Evolutionary conservation across 2,113 vertebrate genomes (phyloP), one percentile per base, ranked within the genome.

Genomic region (Engystomops pustulosus): DNA sequence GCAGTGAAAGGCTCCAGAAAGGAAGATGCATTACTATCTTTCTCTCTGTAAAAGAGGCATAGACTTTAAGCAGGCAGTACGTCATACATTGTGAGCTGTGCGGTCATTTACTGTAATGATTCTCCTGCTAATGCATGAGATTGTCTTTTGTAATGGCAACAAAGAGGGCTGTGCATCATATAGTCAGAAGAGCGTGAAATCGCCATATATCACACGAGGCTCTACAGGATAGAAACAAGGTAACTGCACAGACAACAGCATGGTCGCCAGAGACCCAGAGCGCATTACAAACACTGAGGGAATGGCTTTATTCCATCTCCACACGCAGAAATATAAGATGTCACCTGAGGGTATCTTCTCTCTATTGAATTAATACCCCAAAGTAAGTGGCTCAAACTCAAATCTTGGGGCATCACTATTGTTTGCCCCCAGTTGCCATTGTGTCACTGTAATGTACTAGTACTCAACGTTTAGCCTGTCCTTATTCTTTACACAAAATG

Each of bases 91-190:
- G 65, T 38, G 34, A 36, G 49, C 45, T 32, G 38, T 32, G n/a
- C 32, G 45, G 78, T 12, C 62, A 27, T 81, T 70, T 55, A 47
- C 62, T 20, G 49, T n/a, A 81, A 80, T 68, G n/a, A 49, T 69
- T 80, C 78, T 67, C 20, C 44, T 49, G 41, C 7, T 70, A 70
- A 69, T 49, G 3, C 47, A 53, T 38, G 25, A 34, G 47, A 81
- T 70, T 69, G 79, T 49, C 65, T 70, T 38, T 32, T 25, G 34
- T 41, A 81, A 60, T 12, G 15, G 49, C 18, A n/a, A 53, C 41
- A 68, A 55, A 70, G 79, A 70, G 79, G 68, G 20, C 20, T 23
- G 47, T 70, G 79, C 23, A 70, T 81, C 36, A 81, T 70, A 23
- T 20, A 53, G 45, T 38, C 65, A 23, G 65, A 47, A 68, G 65